Percentiles rank a stretch among this genome's conserved stretches.
phyloP scores from a whole-genome alignment of 2,797 vertebrate species.

The Enteromius mattozi region DNA sequence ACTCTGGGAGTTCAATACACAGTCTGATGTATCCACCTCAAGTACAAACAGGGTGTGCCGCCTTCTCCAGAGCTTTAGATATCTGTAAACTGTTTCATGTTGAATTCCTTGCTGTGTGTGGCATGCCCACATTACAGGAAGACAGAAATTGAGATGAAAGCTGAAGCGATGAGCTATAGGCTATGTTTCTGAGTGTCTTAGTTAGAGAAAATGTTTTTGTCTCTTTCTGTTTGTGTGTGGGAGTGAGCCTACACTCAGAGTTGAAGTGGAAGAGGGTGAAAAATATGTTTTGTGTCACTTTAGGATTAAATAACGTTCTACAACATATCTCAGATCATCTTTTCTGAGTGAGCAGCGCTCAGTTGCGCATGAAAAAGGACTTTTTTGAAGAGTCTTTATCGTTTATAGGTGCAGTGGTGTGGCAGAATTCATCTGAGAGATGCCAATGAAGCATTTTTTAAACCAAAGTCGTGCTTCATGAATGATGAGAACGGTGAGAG shows the following conservation, averaged over 20 bases:
- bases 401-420: slow-evolving; percentile 59
- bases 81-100: slow-evolving; percentile 47
- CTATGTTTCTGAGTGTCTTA: slow-evolving; percentile 14
- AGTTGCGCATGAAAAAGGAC: slow-evolving; percentile 33
- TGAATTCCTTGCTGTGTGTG: slow-evolving; percentile 4
- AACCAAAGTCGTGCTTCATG: slow-evolving; percentile 69
- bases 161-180: slow-evolving; percentile 29
- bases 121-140: slow-evolving; percentile 40
- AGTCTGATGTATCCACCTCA: slow-evolving; percentile 22
- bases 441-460: slow-evolving; percentile 73
- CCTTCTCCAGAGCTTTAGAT: slow-evolving; percentile 31
- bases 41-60: slow-evolving; percentile 39
- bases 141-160: slow-evolving; percentile 42
- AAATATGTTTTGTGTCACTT: slow-evolving; percentile 4
- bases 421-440: slow-evolving; percentile 63
- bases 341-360: slow-evolving; percentile 18
- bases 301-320: neutral
- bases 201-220: slow-evolving; percentile 23
- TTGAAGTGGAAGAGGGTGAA: slow-evolving; percentile 3
- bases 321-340: neutral
- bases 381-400: slow-evolving; percentile 21
- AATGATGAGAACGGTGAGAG: slow-evolving; percentile 70
- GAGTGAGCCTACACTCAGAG: slow-evolving; percentile 27
- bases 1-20: slow-evolving; percentile 38
- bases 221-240: slow-evolving; percentile 33